Evolutionary conservation across 2,888 invertebrate species (phyloP).

Genomic region (Cryptocephalus moraei): DNA sequence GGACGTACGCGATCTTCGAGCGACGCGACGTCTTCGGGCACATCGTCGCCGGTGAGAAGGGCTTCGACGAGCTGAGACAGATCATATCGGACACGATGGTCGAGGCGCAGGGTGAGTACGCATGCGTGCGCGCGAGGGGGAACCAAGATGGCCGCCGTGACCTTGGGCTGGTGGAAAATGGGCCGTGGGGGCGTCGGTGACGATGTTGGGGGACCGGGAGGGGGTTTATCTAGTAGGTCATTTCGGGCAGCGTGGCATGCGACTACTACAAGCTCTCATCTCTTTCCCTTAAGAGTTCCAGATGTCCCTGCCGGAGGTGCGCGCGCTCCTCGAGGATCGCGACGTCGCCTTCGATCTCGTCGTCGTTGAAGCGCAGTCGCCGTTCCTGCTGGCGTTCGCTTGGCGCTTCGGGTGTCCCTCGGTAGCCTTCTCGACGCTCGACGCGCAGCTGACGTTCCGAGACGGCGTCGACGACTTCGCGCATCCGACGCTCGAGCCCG

Average conservation of each 20-base stretch:
- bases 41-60: background rate
- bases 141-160: too few relatives aligned
- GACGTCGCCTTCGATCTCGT: slow-evolving; percentile 24
- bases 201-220: too few relatives aligned
- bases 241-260: too few relatives aligned
- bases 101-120: background rate
- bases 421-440: slow-evolving; percentile 29
- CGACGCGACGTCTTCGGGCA: slow-evolving; percentile 9
- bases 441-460: slow-evolving; percentile 5
- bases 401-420: slow-evolving; percentile 29
- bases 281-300: background rate
- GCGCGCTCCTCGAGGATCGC: slow-evolving; percentile 17
- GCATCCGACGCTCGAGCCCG: background rate
- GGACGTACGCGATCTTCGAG: slow-evolving; percentile 6
- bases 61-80: slow-evolving; percentile 1
- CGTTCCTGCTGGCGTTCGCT: slow-evolving; percentile 19
- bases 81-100: background rate
- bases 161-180: too few relatives aligned
- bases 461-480: background rate
- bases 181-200: too few relatives aligned
- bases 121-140: too few relatives aligned
- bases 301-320: background rate
- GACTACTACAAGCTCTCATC: too few relatives aligned
- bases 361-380: slow-evolving; percentile 25
- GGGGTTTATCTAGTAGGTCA: too few relatives aligned